Conservation (phyloP, 2,888 invertebrate species). For the Cryptus armator region DNA sequence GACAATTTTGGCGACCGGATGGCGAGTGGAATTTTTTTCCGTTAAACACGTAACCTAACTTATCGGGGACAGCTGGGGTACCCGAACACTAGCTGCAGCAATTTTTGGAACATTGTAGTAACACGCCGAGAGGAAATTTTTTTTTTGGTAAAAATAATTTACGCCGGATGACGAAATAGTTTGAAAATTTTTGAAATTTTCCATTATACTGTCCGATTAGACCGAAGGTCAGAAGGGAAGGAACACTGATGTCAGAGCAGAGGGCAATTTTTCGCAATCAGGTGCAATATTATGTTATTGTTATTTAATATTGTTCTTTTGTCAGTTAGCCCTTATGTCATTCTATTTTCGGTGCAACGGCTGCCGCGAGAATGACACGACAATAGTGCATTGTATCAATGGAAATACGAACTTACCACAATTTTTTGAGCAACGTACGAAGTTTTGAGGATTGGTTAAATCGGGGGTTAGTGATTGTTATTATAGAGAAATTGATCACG, state of each 20-base stretch:
- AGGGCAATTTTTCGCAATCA: constrained; percentile 15
- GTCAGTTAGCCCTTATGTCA: constrained; percentile 35
- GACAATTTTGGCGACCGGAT: background rate
- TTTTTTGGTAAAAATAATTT: constrained; percentile 22
- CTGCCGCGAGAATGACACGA: background rate
- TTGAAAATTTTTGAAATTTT: background rate
- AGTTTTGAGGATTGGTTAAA: background rate
- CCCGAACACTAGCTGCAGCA: constrained; percentile 4
- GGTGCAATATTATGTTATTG: constrained; percentile 15
- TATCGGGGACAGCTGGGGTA: constrained; percentile 42
- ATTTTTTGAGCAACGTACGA: constrained; percentile 52
- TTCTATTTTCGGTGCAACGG: constrained; percentile 3
- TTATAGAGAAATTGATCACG: constrained; percentile 45
- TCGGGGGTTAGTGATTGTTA: constrained; percentile 6
- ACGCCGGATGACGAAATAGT: constrained; percentile 25
- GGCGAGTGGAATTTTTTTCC: constrained; percentile 4
- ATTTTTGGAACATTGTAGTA: constrained; percentile 8
- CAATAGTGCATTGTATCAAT: background rate
- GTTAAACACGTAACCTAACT: constrained; percentile 36
- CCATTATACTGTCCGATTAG: background rate
- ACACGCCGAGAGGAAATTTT: background rate
- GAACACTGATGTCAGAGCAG: background rate
- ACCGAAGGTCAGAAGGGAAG: background rate
- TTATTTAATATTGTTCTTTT: background rate
- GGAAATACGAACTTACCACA: constrained; percentile 43